Evolutionary conservation across 1,140 invertebrate genomes (phyloP), one percentile per base, ranked within the genome.

Genomic region (Heterodera carotae): DNA sequence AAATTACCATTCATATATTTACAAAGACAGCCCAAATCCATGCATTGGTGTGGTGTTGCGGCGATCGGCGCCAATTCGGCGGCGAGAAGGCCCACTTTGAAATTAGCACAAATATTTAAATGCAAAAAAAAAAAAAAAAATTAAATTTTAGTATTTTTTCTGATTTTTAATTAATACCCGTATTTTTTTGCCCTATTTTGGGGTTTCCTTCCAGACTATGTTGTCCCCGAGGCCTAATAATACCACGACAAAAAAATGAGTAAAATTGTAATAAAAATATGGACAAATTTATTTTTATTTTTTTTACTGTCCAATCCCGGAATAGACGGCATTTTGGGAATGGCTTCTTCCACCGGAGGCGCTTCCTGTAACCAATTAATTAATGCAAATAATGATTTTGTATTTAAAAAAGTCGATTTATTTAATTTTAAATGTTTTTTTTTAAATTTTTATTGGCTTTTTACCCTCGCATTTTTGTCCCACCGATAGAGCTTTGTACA

Each of bases 11-110:
- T 34, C 29, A 66, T 29, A 27, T 66, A 66, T 34, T 66, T 66
- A 27, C 62, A 66, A 4, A 66, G 33, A 34, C 62, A 66, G 69
- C 83, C 83, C 31, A 83, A 71, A 34, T 85, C 83, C 80, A 84
- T 82, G 71, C 82, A 83, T 69, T 84, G 82, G 56, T 80, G 78
- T 2, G 83, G 80, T 0, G 80, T 82, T n/a, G 71, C 43, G 22
- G 82, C 75, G 34, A 84, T 76, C 10, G 83, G 70, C 4, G 79
- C 76, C 60, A 84, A 68, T 29, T 83, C 84, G 27, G 79, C 83
- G 31, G 75, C 80, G 22, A 84, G 48, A 22, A 56, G 12, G 48
- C 48, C 48, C 48, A 22, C 48, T 56, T 22, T 22, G 1, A 43
- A 56, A 56, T 56, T 56, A 56, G 18, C 22, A 18, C 1, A 56